Conservation (phyloP, 2,888 invertebrate genomes). For the Ormyrus nitidulus region DNA sequence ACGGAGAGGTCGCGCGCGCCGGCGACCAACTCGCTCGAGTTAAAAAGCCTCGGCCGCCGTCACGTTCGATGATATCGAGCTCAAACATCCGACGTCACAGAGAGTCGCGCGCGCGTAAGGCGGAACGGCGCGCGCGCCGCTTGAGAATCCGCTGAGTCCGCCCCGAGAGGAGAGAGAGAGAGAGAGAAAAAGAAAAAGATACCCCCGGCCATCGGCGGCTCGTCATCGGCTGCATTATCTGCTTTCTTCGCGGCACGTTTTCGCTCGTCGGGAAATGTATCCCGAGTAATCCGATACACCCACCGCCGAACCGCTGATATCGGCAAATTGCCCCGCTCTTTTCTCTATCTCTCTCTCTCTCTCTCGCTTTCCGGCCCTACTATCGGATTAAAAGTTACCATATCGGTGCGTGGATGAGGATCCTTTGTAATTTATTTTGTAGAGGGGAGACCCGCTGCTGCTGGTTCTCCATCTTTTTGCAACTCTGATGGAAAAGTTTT, state of each 20-base stretch:
- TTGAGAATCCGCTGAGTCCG: no score
- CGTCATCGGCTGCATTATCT: slow-evolving; percentile 2
- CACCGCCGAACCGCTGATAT: slow-evolving; percentile 3
- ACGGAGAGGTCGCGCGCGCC: no score
- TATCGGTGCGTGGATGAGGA: background rate
- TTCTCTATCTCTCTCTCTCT: background rate
- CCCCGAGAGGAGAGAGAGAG: background rate
- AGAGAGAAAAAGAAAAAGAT: background rate
- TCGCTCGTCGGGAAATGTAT: background rate
- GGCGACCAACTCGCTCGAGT: no score
- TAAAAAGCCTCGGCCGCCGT: no score
- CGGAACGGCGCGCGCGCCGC: no score
- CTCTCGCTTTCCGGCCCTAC: background rate
- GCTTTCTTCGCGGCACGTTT: background rate
- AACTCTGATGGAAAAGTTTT: no score
- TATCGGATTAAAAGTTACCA: no score
- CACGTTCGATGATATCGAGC: background rate
- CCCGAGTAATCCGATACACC: slow-evolving; percentile 25
- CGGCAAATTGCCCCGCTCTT: slow-evolving; percentile 20
- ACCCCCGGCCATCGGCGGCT: background rate
- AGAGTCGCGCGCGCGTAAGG: background rate
- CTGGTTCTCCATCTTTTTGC: no score
- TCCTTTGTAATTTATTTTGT: background rate
- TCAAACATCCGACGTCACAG: background rate
- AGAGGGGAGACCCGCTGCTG: background rate